Conservation (phyloP, 2,113 vertebrate species). For the Apodemus sylvaticus region DNA sequence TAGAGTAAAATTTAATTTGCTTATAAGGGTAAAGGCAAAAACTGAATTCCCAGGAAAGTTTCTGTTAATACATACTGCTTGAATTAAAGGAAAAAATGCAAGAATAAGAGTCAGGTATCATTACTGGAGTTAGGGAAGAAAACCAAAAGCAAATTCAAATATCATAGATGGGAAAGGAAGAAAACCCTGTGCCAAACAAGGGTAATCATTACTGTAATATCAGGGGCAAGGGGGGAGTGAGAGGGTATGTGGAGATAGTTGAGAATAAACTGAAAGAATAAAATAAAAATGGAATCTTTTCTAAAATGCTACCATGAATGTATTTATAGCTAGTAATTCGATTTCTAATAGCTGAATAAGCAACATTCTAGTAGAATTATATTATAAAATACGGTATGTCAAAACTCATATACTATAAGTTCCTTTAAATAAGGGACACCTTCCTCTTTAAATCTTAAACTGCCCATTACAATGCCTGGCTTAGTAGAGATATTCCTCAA, state of each 20-base stretch:
- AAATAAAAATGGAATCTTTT: background rate
- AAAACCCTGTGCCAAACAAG: background rate
- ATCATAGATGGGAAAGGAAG: background rate
- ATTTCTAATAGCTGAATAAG: slow-evolving; percentile 17
- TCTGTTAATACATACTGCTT: background rate
- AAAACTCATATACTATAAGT: background rate
- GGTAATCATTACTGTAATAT: background rate
- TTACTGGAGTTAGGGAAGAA: background rate
- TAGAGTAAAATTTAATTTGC: background rate
- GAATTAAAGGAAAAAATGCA: slow-evolving; percentile 16
- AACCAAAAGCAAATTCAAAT: slow-evolving; percentile 18
- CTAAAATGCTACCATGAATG: background rate
- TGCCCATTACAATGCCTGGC: background rate
- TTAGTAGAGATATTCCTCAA: background rate
- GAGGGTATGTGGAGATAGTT: background rate
- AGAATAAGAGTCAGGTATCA: background rate
- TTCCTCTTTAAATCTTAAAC: background rate
- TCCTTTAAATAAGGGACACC: background rate
- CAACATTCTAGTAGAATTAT: background rate
- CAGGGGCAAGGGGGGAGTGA: too few species aligned
- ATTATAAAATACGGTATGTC: background rate
- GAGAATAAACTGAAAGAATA: background rate
- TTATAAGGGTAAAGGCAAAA: background rate
- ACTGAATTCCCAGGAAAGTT: background rate
- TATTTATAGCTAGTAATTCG: slow-evolving; percentile 34